phyloP scores from a whole-genome alignment of 2,113 vertebrate genomes.

The Tyrannus savana region DNA sequence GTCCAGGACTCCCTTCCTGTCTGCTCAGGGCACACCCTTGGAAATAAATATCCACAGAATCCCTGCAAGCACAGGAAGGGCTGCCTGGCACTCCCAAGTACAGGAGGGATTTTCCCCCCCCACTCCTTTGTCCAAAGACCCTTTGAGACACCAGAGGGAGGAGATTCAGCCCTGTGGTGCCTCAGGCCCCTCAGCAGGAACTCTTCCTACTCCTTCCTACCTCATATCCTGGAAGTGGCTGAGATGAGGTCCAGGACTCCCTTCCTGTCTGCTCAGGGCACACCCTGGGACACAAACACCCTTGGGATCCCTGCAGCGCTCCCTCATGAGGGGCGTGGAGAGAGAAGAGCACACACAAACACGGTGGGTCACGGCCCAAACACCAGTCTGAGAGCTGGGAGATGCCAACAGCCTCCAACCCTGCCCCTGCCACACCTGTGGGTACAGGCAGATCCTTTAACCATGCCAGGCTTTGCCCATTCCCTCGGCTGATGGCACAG shows the following conservation, averaged over 20 bases:
- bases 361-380: neutral
- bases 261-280: neutral
- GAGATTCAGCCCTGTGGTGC: neutral
- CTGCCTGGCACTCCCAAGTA: neutral
- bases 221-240: neutral
- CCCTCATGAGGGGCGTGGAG: too few species aligned
- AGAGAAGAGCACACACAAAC: neutral
- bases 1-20: neutral
- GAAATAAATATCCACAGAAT: fast-evolving
- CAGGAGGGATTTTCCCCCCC: neutral
- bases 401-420: neutral
- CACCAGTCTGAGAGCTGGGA: neutral
- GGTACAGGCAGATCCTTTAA: neutral
- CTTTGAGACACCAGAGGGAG: neutral
- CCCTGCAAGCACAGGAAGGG: neutral
- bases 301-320: neutral
- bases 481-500: fast-evolving
- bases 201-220: neutral
- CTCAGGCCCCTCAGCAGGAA: neutral
- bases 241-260: neutral
- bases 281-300: neutral
- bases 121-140: neutral
- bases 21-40: neutral
- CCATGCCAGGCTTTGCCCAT: neutral
- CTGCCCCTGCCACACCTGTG: fast-evolving